Percentiles rank a stretch among this genome's conserved stretches.
Evolutionary conservation across 2,888 invertebrate species (phyloP).

Genomic region (Neelides folsomi): DNA sequence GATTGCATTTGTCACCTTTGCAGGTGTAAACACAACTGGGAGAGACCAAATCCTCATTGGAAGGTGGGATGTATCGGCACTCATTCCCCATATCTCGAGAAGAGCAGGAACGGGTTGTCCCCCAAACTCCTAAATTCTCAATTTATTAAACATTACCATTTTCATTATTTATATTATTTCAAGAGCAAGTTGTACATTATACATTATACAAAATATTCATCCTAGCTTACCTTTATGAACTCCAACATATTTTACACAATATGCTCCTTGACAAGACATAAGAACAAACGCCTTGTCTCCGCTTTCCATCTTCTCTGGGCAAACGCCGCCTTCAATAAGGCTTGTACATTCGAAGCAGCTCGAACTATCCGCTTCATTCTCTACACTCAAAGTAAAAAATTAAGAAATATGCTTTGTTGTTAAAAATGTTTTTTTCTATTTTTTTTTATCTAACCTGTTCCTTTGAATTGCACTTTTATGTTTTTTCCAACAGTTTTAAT

Average conservation of each 20-base stretch:
- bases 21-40: constrained; percentile 81
- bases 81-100: constrained; percentile 74
- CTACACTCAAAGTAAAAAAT: too few species aligned
- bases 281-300: constrained; percentile 26
- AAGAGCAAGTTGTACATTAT: too few species aligned
- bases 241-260: constrained; percentile 42
- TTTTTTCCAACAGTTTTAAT: too few species aligned
- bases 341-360: constrained; percentile 28
- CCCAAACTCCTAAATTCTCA: constrained; percentile 60
- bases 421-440: too few species aligned
- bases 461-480: too few species aligned
- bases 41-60: constrained; percentile 70
- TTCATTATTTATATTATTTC: too few species aligned
- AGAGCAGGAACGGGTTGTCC: constrained; percentile 76
- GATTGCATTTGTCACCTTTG: constrained; percentile 66
- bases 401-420: too few species aligned
- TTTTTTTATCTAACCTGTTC: too few species aligned
- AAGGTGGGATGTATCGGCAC: constrained; percentile 72
- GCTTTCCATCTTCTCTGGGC: constrained; percentile 25
- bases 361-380: too few species aligned
- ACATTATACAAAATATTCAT: neutral
- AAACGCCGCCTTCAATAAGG: constrained; percentile 25
- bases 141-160: too few species aligned
- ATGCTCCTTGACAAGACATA: constrained; percentile 30
- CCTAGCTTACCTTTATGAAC: constrained; percentile 55